phyloP scores from a whole-genome alignment of 2,888 invertebrate species.

The Ectemnius continuus region DNA sequence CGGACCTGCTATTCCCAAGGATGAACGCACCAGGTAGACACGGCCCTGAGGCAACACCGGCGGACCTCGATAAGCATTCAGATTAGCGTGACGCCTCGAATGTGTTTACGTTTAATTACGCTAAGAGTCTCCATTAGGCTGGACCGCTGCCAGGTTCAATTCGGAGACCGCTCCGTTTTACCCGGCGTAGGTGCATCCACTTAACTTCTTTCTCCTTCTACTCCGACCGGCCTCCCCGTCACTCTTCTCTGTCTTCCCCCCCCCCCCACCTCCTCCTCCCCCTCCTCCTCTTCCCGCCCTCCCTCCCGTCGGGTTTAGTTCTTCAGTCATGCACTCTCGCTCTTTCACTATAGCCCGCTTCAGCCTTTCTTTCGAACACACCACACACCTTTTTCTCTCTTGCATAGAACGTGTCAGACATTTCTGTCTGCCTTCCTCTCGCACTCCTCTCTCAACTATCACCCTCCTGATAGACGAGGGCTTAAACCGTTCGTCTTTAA shows the following conservation, averaged over 20 bases:
- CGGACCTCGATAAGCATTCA: constrained; percentile 76
- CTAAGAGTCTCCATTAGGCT: constrained; percentile 78
- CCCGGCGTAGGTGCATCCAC: constrained; percentile 72
- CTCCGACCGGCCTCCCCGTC: not conserved
- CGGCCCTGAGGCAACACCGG: constrained; percentile 72
- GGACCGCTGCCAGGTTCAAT: constrained; percentile 75
- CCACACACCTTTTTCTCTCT: constrained; percentile 7
- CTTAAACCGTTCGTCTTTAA: no score
- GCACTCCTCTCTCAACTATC: not conserved
- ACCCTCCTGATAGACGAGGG: no score
- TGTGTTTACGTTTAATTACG: constrained; percentile 78
- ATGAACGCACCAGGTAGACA: constrained; percentile 68
- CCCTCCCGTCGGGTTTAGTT: not conserved
- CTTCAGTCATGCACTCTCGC: not conserved
- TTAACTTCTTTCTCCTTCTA: constrained; percentile 63
- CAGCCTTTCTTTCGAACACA: constrained; percentile 1
- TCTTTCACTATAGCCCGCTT: not conserved
- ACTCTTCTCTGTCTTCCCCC: constrained; percentile 7
- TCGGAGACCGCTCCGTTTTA: constrained; percentile 69
- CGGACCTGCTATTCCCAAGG: constrained; percentile 55
- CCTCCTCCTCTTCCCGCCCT: no score
- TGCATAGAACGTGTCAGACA: not conserved
- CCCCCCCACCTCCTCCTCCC: constrained; percentile 6
- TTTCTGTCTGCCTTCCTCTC: not conserved
- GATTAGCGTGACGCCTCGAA: constrained; percentile 77